Evolutionary conservation across 2,113 vertebrate genomes (phyloP), one percentile per base, ranked within the genome.

Genomic region (Prolemur simus): DNA sequence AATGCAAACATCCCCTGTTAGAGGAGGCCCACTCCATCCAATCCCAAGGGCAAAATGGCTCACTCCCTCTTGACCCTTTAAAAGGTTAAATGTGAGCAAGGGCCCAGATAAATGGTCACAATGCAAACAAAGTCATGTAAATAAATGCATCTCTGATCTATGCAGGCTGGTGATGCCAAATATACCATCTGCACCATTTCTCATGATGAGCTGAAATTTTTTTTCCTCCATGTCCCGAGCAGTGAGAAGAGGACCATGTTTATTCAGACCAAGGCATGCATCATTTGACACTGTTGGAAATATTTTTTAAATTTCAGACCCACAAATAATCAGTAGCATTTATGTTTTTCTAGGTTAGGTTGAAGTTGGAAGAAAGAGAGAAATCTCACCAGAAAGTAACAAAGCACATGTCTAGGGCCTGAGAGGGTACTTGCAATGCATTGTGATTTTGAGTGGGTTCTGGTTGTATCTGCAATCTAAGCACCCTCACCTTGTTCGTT

Each of bases 81-180:
- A 95, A 97, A 97, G 93, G 97, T 97, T 95, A 96, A 63, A 87
- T 81, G 97, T 94, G 94, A 96, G 86, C 89, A 91, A 83, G 68
- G 76, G 69, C 68, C 90, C 77, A 89, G 94, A 96, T 96, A 91
- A 98, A 95, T 91, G 95, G 93, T 95, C 95, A 95, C 83, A 95
- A 89, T 80, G 94, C 97, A 97, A 94, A 97, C 93, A 96, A 95
- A 97, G 96, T 96, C 97, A 49, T 97, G 95, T 97, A 96, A 98
- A 97, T 97, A 96, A 97, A 97, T 96, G 96, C 97, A 96, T 97
- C 95, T 91, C 96, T 96, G 95, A 94, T 98, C 98, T 96, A 74
- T 32, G 8, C 52, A 71, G 86, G 86, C 68, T 56, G 56, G 83
- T 29, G 78, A 93, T 97, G 97, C 98, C 97, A 98, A 97, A 94